Conservation (phyloP, 1,140 invertebrate genomes). For the Adelges cooleyi region DNA sequence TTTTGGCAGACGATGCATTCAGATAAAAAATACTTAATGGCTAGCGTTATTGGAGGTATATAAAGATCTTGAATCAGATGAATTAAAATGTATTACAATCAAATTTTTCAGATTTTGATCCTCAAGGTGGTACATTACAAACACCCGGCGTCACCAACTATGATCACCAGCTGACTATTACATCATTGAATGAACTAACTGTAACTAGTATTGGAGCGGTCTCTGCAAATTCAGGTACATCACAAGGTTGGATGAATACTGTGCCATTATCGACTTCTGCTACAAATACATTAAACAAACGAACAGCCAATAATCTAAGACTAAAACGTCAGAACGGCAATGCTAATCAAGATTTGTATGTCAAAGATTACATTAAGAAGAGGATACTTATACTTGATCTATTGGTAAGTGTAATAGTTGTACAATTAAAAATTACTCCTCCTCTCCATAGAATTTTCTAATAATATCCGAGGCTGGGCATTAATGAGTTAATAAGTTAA, state of each 20-base stretch:
- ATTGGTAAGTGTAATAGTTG: too few relatives aligned
- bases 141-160: conserved; percentile 5
- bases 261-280: conserved; percentile 57
- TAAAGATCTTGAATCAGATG: too few relatives aligned
- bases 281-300: conserved; percentile 62
- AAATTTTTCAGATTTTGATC: conserved; percentile 10
- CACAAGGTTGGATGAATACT: conserved; percentile 77
- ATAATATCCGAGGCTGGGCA: too few relatives aligned
- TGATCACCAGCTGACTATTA: conserved; percentile 30
- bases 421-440: too few relatives aligned
- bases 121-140: conserved; percentile 11
- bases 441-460: too few relatives aligned
- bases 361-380: conserved; percentile 91
- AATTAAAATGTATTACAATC: too few relatives aligned
- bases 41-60: conserved; percentile 52
- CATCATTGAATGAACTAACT: conserved; percentile 26
- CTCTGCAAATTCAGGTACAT: conserved; percentile 25
- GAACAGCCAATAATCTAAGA: conserved; percentile 41
- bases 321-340: conserved; percentile 50
- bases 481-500: too few relatives aligned
- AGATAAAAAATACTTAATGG: conserved; percentile 92
- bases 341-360: conserved; percentile 59
- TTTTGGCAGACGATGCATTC: conserved; percentile 95
- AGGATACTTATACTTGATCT: conserved; percentile 87
- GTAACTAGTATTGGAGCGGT: conserved; percentile 24